phyloP scores from a whole-genome alignment of 2,888 invertebrate species.

The Polia nebulosa region DNA sequence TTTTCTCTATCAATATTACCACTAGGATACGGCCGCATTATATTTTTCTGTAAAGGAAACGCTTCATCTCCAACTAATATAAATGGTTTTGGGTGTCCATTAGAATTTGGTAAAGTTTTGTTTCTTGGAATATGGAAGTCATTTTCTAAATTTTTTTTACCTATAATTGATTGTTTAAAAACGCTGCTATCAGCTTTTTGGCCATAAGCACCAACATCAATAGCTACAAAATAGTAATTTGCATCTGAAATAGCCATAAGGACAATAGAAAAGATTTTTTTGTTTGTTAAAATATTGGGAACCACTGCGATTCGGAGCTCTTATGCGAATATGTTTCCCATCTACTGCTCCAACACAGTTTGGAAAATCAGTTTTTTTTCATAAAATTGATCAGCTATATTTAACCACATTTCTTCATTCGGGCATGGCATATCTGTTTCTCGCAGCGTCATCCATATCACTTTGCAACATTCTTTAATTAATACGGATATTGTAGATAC shows the following conservation, averaged over 20 bases:
- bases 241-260: constrained; percentile 40
- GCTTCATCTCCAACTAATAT: constrained; percentile 42
- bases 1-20: constrained; percentile 36
- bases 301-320: constrained; percentile 33
- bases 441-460: constrained; percentile 31
- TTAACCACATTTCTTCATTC: constrained; percentile 33
- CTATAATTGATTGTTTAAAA: constrained; percentile 25
- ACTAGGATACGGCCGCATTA: constrained; percentile 39
- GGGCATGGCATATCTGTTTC: constrained; percentile 31
- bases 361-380: constrained; percentile 30
- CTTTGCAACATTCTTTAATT: constrained; percentile 30
- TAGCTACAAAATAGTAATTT: constrained; percentile 37
- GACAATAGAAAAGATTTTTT: constrained; percentile 33
- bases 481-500: constrained; percentile 32
- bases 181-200: constrained; percentile 41
- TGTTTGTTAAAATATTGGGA: constrained; percentile 41
- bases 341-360: constrained; percentile 42
- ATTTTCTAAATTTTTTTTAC: constrained; percentile 38
- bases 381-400: constrained; percentile 34
- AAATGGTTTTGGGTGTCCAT: constrained; percentile 34
- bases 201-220: constrained; percentile 38
- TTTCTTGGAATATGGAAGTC: constrained; percentile 30
- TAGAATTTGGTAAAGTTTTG: constrained; percentile 38
- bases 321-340: constrained; percentile 39
- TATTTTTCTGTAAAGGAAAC: constrained; percentile 37